phyloP scores from a whole-genome alignment of 64 coral and sea anemone species.

The Montipora sp. region DNA sequence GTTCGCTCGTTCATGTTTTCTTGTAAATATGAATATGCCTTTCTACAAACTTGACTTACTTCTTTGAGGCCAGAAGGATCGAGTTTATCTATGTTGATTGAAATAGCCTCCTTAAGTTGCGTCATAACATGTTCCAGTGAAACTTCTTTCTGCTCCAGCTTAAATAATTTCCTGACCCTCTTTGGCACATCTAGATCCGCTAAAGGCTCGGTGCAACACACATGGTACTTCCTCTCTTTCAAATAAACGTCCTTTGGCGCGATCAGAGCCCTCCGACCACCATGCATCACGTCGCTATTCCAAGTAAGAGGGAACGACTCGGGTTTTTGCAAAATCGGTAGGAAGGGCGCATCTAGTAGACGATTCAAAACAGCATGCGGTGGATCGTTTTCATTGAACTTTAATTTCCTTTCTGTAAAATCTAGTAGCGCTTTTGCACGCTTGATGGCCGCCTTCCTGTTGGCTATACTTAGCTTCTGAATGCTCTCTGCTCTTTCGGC shows the following conservation, averaged over 20 bases:
- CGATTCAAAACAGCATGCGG: background rate
- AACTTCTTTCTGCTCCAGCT: constrained; percentile 1
- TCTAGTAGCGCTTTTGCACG: constrained; percentile 49
- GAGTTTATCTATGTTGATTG: background rate
- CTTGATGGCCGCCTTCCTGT: background rate
- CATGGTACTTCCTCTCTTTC: constrained; percentile 33
- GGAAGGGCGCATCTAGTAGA: constrained; percentile 53
- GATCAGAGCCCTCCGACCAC: background rate
- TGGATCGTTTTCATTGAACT: background rate
- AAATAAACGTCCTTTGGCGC: constrained; percentile 60
- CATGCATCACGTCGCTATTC: constrained; percentile 60
- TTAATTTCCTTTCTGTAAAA: constrained; percentile 41
- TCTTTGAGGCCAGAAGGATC: background rate
- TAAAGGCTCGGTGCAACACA: constrained; percentile 53
- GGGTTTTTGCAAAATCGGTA: constrained; percentile 79
- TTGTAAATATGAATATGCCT: constrained; percentile 53
- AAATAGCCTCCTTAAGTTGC: constrained; percentile 25
- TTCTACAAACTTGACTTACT: constrained; percentile 20
- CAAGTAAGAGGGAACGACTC: constrained; percentile 68
- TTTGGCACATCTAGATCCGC: background rate
- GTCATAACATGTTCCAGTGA: constrained; percentile 21
- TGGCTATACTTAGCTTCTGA: background rate
- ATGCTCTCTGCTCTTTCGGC: constrained; percentile 76
- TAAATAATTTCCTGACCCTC: background rate
- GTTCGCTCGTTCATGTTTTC: background rate